Conservation (phyloP, 2,113 vertebrate species). For the Chionodraco myersi region DNA sequence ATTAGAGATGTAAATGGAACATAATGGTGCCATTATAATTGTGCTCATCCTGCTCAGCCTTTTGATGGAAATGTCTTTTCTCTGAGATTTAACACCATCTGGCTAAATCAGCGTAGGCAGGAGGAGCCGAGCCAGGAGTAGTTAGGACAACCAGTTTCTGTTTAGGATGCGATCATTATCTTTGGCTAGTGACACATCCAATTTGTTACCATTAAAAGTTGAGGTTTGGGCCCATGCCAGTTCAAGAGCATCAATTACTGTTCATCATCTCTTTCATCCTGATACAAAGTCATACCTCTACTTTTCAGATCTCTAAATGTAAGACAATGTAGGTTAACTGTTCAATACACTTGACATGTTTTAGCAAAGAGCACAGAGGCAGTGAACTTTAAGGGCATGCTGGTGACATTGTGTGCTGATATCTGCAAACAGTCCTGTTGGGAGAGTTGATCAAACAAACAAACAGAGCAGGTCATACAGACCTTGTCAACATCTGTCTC, state of each 20-base stretch:
- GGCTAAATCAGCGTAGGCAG: conserved; percentile 56
- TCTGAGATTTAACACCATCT: conserved; percentile 66
- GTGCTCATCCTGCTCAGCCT: conserved; percentile 52
- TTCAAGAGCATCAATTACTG: conserved; percentile 8
- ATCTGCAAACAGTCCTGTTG: conserved; percentile 63
- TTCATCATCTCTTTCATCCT: conserved; percentile 4
- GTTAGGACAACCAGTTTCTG: conserved; percentile 56
- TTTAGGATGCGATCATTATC: conserved; percentile 56
- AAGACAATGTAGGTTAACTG: not conserved
- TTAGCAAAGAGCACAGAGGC: conserved; percentile 13
- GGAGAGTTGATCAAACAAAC: conserved; percentile 63
- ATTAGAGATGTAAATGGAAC: conserved; percentile 68
- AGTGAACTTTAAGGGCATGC: conserved; percentile 45
- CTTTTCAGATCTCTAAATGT: not conserved
- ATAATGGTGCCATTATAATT: conserved; percentile 66
- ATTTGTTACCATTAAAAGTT: conserved; percentile 43
- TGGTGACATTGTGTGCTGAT: conserved; percentile 46
- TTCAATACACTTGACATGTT: not conserved
- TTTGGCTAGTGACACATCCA: conserved; percentile 54
- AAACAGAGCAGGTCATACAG: conserved; percentile 66
- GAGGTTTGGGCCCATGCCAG: not conserved
- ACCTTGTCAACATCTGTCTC: conserved; percentile 54
- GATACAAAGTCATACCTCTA: not conserved
- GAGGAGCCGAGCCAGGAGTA: conserved; percentile 37
- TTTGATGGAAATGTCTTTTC: conserved; percentile 62